These are phyloP conservation scores for Hemaris fuciformis DNA, from an alignment of 2,888 invertebrate species.

Conservation along the genomic window DNA sequence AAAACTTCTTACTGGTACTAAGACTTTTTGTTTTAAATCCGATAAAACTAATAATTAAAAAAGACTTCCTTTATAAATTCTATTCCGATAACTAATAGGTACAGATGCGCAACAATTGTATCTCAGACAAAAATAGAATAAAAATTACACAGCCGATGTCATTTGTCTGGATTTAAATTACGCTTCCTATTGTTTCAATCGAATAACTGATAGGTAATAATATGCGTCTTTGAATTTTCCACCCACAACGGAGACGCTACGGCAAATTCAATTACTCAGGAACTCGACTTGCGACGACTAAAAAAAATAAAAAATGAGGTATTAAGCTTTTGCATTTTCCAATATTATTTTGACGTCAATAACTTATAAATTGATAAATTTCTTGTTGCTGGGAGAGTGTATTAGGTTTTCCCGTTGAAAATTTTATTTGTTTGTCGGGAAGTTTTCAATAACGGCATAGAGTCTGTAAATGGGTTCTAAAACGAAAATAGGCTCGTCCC, in stretches of 20 bases:
- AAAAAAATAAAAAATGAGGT: neutral
- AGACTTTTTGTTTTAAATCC: too few relatives aligned
- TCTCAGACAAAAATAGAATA: neutral
- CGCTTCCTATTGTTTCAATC: neutral
- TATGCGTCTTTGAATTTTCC: neutral
- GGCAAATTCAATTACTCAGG: neutral
- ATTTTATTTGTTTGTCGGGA: too few relatives aligned
- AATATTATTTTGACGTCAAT: neutral
- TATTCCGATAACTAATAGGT: neutral
- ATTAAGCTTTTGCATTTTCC: neutral
- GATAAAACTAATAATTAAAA: too few relatives aligned
- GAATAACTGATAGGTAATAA: neutral
- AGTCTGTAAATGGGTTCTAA: too few relatives aligned
- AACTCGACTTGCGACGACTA: neutral
- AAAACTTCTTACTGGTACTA: too few relatives aligned
- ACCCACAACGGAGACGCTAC: neutral
- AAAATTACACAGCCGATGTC: neutral
- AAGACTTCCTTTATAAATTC: neutral
- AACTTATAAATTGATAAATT: neutral
- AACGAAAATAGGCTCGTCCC: too few relatives aligned
- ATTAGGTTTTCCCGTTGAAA: neutral
- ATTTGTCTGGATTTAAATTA: neutral
- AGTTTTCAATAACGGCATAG: neutral
- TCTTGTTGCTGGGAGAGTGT: too few relatives aligned
- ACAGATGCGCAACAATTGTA: neutral